Base-by-base conservation (phyloP, 2,888 invertebrate species). In the Dendrolimus houi region DNA sequence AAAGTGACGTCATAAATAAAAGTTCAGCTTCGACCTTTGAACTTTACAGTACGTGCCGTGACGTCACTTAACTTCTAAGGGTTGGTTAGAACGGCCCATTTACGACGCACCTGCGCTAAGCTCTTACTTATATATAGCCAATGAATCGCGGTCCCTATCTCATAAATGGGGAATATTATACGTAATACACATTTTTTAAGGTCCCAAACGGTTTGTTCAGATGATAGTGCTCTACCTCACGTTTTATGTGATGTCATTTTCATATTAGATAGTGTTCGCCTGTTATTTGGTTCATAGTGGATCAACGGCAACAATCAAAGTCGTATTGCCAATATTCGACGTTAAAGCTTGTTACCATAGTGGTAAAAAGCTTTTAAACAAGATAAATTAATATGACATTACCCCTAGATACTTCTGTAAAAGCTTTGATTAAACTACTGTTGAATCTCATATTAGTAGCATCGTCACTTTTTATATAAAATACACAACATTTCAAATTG, bases 51-150 rank as follows among this genome's bases (percentile, higher is more conserved):
- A 29, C 29, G 29, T 47, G 9, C 12, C 47, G 47, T 47, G 47
- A 47, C 47, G 47, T 47, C 47, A 47, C 6, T 58, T 47, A 54
- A 54, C n/a, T 17, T n/a, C 52, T 59, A 60, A 62, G 57, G 63
- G 65, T 63, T 58, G 52, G 58, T 42, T 59, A 58, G 57, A 66
- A 68, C 58, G 66, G 62, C 59, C 62, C 64, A 64, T 64, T 65
- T 56, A 56, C 66, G 61, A 59, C 60, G 63, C 62, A 72, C 71
- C 69, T 70, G 63, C 60, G 60, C 42, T 56, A 67, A 60, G 63
- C 58, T 55, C 29, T 57, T 65, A 71, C 29, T 57, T 65, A 71
- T 64, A 58, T 65, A 71, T 64, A 58, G 57, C 58, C 59, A 60
- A 66, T 67, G 60, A 60, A 54, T 55, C 53, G 55, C 56, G 47